Conservation (phyloP, 2,797 vertebrate genomes). For the Epinephelus awoara region DNA sequence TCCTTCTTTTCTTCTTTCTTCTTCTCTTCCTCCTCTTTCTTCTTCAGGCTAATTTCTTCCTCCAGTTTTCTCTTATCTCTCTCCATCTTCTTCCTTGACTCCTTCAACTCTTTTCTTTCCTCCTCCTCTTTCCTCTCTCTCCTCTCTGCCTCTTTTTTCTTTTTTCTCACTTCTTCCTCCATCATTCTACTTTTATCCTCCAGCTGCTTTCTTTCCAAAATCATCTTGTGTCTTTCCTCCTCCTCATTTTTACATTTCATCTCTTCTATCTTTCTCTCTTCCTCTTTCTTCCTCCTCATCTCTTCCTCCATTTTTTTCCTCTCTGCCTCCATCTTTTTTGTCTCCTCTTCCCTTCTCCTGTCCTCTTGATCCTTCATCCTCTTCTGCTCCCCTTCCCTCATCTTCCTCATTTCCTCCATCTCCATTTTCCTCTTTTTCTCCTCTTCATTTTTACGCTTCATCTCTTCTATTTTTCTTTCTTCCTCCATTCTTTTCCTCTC, state of each 20-base stretch:
- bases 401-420: slow-evolving; percentile 62
- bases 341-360: slow-evolving; percentile 15
- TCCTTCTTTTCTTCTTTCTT: not conserved
- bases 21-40: slow-evolving; percentile 18
- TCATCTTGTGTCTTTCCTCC: not conserved
- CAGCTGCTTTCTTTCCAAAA: slow-evolving; percentile 76
- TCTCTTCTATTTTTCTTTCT: not conserved
- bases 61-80: not conserved
- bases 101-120: not conserved
- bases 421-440: not conserved
- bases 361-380: slow-evolving; percentile 45
- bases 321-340: slow-evolving; percentile 4
- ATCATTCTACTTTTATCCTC: slow-evolving; percentile 71
- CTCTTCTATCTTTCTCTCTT: not conserved
- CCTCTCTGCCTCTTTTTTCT: not conserved
- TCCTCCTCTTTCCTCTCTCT: not conserved
- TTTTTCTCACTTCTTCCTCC: slow-evolving; percentile 60
- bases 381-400: not conserved
- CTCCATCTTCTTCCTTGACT: slow-evolving; percentile 24
- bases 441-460: not conserved
- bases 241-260: not conserved
- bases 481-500: slow-evolving; percentile 28
- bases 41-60: not conserved
- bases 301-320: slow-evolving; percentile 14
- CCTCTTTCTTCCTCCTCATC: not conserved